Conservation (phyloP, 2,888 invertebrate genomes). For the Hyalella azteca region DNA sequence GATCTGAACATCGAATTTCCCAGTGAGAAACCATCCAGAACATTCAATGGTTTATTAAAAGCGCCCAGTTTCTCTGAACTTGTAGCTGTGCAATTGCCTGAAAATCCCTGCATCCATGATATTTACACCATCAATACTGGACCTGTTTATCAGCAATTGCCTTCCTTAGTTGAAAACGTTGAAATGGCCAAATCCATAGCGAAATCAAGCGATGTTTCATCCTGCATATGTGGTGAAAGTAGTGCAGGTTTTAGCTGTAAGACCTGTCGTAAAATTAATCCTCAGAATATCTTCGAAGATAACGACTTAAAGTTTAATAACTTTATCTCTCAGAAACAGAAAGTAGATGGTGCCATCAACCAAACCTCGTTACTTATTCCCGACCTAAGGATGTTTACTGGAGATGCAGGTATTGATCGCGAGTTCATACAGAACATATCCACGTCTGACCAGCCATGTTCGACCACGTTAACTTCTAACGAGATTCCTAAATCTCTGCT, state of each 20-base stretch:
- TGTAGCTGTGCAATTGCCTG: neutral
- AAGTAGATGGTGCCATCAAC: neutral
- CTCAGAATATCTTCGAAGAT: neutral
- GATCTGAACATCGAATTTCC: conserved; percentile 3
- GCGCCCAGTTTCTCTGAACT: conserved; percentile 2
- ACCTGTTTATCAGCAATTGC: conserved; percentile 6
- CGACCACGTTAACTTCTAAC: neutral
- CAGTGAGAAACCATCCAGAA: neutral
- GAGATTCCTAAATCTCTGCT: neutral
- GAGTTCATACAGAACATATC: conserved; percentile 15
- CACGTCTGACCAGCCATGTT: neutral
- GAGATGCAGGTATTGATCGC: conserved; percentile 8
- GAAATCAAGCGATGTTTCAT: neutral
- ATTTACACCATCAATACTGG: conserved; percentile 15
- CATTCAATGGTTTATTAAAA: conserved; percentile 18
- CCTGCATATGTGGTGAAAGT: neutral
- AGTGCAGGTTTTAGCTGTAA: neutral
- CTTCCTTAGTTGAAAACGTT: neutral
- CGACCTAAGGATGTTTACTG: neutral
- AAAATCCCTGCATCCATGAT: conserved; percentile 18
- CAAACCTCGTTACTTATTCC: neutral
- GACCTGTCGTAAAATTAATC: neutral
- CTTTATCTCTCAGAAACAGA: neutral
- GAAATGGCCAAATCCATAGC: neutral
- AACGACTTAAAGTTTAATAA: neutral